phyloP scores from a whole-genome alignment of 2,797 vertebrate genomes.

The Eulemur coronatus region DNA sequence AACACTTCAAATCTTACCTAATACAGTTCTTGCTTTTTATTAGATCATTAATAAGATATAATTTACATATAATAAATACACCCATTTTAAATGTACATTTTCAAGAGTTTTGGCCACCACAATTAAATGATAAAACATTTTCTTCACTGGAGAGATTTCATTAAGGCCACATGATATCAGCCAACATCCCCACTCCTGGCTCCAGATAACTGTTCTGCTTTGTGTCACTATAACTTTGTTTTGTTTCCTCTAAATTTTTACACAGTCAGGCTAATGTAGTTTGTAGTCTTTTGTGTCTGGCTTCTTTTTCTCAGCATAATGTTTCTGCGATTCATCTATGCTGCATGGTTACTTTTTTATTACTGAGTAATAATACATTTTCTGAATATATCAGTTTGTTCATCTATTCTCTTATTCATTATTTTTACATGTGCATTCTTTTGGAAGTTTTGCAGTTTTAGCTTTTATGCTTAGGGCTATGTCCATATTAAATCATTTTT shows the following conservation, averaged over 20 bases:
- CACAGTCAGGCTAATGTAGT: neutral
- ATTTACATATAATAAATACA: neutral
- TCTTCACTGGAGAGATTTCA: neutral
- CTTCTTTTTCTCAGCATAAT: neutral
- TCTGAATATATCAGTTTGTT: neutral
- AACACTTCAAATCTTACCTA: neutral
- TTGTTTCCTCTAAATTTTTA: neutral
- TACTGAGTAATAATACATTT: neutral
- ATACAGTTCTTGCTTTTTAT: neutral
- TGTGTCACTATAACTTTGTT: neutral
- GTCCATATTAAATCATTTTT: neutral
- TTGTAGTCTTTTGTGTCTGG: neutral
- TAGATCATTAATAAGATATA: neutral
- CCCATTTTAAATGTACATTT: neutral
- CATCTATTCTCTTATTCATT: neutral
- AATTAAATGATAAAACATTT: neutral
- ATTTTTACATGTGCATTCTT: neutral
- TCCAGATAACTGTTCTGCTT: neutral
- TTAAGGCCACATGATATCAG: neutral
- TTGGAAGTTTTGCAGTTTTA: neutral
- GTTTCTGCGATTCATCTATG: neutral
- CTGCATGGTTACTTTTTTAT: neutral
- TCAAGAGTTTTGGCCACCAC: neutral
- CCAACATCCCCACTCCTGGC: fast-evolving
- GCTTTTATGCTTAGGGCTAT: neutral